Conservation (phyloP, 2,113 vertebrate genomes). For the Neotoma lepida region DNA sequence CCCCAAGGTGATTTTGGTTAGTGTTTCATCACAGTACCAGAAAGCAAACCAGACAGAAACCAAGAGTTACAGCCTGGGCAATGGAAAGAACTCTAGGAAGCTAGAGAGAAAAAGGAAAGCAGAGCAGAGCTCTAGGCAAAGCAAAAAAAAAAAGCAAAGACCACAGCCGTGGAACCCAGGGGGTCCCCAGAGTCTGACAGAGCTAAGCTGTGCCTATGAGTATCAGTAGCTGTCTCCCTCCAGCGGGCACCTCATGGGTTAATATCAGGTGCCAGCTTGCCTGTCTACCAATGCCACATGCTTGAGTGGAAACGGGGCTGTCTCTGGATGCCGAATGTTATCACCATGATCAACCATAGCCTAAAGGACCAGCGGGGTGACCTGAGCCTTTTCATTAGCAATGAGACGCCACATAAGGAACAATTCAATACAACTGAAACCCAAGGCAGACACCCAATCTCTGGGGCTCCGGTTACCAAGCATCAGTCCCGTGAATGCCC, state of each 20-base stretch:
- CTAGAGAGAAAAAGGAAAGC: neutral
- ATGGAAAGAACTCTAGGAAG: neutral
- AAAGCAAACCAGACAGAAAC: neutral
- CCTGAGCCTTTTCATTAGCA: slow-evolving; percentile 69
- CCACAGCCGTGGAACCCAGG: neutral
- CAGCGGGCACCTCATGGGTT: slow-evolving; percentile 54
- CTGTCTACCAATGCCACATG: slow-evolving; percentile 7
- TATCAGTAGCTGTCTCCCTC: neutral
- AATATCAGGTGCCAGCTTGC: slow-evolving; percentile 31
- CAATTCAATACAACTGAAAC: slow-evolving; percentile 75
- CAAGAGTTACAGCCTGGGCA: neutral
- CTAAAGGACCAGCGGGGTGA: slow-evolving; percentile 37
- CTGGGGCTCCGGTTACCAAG: slow-evolving; percentile 61
- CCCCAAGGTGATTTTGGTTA: neutral
- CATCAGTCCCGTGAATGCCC: slow-evolving; percentile 7
- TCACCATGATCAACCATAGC: slow-evolving; percentile 60
- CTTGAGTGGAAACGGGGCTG: slow-evolving; percentile 67
- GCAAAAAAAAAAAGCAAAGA: neutral
- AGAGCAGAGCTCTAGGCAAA: neutral
- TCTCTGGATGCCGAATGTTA: slow-evolving; percentile 57
- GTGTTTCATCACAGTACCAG: neutral
- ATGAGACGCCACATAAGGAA: slow-evolving; percentile 57
- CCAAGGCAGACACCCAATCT: slow-evolving; percentile 75
- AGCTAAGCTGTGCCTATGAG: neutral
- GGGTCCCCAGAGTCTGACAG: neutral